A percentile compares a stretch with the other conserved stretches of the same genome.
phyloP scores from a whole-genome alignment of 2,888 invertebrate genomes.

The Pheosia tremula region DNA sequence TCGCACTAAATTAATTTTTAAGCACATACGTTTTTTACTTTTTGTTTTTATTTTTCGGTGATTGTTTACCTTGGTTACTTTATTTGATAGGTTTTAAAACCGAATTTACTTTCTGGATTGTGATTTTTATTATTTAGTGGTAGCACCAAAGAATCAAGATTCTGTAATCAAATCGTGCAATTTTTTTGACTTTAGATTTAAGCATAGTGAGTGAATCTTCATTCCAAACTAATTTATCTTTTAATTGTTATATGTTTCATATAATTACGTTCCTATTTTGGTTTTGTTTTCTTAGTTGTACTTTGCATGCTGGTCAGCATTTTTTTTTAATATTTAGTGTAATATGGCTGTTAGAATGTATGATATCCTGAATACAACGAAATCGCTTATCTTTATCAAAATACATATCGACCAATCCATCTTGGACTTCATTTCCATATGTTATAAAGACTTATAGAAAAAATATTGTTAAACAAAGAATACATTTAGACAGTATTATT shows the following conservation, averaged over 20 bases:
- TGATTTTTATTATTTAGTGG: conserved; percentile 65
- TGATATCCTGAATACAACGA: conserved; percentile 5
- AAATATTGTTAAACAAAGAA: conserved; percentile 1
- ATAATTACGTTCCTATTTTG: conserved; percentile 51
- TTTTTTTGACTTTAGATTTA: conserved; percentile 63
- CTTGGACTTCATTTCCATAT: conserved; percentile 3
- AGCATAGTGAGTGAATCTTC: conserved; percentile 52
- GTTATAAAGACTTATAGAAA: background rate
- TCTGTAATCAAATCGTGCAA: conserved; percentile 69
- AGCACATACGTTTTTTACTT: conserved; percentile 16
- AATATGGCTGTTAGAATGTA: conserved; percentile 30
- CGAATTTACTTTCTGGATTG: conserved; percentile 67
- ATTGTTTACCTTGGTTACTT: conserved; percentile 52
- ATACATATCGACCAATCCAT: conserved; percentile 2
- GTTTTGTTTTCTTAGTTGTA: conserved; percentile 46
- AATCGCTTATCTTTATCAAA: conserved; percentile 4
- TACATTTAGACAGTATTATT: conserved; percentile 3
- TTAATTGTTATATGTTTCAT: conserved; percentile 53
- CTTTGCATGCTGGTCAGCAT: conserved; percentile 67
- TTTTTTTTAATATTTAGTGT: conserved; percentile 36
- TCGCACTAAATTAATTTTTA: conserved; percentile 30
- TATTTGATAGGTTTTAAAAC: conserved; percentile 50
- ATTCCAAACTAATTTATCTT: conserved; percentile 53
- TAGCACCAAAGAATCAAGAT: conserved; percentile 78
- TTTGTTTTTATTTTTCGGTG: conserved; percentile 39